Percentiles rank a stretch among this genome's conserved stretches.
Evolutionary conservation across 2,888 invertebrate genomes (phyloP).

Genomic region (Melitaea athalia): DNA sequence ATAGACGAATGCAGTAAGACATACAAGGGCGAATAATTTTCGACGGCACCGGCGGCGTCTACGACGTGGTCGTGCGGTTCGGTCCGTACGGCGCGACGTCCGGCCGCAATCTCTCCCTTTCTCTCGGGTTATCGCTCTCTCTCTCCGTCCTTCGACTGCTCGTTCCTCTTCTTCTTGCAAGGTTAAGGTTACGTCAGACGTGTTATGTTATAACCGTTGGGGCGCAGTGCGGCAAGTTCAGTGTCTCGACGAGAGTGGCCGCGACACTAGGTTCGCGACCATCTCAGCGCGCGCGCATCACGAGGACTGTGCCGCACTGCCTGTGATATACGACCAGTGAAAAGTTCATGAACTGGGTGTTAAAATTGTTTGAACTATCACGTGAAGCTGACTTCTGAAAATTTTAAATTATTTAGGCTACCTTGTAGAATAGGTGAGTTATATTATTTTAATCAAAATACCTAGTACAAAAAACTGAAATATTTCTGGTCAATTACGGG

Average conservation of each 20-base stretch:
- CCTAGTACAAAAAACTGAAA: not conserved
- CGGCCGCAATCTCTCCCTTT: constrained; percentile 72
- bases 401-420: constrained; percentile 46
- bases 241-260: constrained; percentile 81
- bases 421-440: constrained; percentile 61
- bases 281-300: constrained; percentile 59
- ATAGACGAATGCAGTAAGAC: constrained; percentile 21
- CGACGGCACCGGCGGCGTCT: constrained; percentile 31
- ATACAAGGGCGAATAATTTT: constrained; percentile 28
- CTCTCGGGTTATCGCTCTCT: constrained; percentile 78
- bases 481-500: constrained; percentile 17
- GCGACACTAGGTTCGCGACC: constrained; percentile 75
- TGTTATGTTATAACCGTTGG: constrained; percentile 83
- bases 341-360: constrained; percentile 80
- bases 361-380: constrained; percentile 76
- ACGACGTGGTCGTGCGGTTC: constrained; percentile 39
- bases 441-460: constrained; percentile 4
- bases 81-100: constrained; percentile 42
- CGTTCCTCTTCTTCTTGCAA: constrained; percentile 82
- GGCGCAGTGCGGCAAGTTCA: constrained; percentile 80
- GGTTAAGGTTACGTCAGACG: constrained; percentile 83
- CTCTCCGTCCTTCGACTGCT: constrained; percentile 80
- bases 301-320: constrained; percentile 68
- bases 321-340: constrained; percentile 80
- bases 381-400: constrained; percentile 61